These are phyloP conservation scores for Falcaria lacertinaria DNA, from an alignment of 2,888 invertebrate genomes.

Conservation along the genomic window DNA sequence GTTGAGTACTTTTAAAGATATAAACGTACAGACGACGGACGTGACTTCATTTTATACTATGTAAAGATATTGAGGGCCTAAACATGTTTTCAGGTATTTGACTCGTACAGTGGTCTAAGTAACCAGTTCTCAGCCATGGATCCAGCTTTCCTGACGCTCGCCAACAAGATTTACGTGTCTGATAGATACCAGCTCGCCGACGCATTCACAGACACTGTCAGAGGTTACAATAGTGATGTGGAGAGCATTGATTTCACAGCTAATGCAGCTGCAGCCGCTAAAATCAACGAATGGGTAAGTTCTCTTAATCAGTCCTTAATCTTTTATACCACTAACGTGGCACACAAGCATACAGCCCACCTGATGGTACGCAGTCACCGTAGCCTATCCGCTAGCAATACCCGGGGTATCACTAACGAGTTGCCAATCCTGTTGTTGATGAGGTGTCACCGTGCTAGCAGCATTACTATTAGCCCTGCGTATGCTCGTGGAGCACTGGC, in stretches of 20 bases:
- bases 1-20: no score
- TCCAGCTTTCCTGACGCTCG: constrained; percentile 33
- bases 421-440: no score
- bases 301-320: no score
- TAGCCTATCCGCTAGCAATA: no score
- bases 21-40: not conserved
- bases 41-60: not conserved
- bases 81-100: constrained; percentile 23
- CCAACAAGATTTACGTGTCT: constrained; percentile 42
- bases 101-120: constrained; percentile 29
- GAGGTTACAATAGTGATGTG: constrained; percentile 30
- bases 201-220: constrained; percentile 21
- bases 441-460: no score
- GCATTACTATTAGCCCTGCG: no score
- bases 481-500: no score
- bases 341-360: no score
- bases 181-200: constrained; percentile 22
- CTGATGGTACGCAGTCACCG: no score
- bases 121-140: constrained; percentile 28
- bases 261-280: constrained; percentile 26
- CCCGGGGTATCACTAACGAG: no score
- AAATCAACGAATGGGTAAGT: constrained; percentile 29
- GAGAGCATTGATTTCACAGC: constrained; percentile 31
- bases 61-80: not conserved
- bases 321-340: no score